These are phyloP conservation scores for Epinephelus awoara DNA, from an alignment of 2,797 vertebrate species.

Conservation along the genomic window DNA sequence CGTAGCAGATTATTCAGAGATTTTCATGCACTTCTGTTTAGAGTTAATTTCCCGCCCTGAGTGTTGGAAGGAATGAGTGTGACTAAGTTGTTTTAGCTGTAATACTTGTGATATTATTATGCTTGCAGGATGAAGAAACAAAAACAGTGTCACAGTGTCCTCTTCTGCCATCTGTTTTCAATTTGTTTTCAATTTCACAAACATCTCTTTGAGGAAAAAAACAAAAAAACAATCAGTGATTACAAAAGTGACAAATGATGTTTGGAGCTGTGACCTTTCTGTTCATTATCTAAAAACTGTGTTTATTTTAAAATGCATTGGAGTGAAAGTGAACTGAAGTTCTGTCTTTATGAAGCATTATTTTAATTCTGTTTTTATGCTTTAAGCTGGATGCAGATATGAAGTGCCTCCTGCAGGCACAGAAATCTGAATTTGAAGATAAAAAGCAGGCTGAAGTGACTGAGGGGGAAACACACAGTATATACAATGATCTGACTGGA, in stretches of 20 bases:
- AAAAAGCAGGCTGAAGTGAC: not conserved
- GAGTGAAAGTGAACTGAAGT: not conserved
- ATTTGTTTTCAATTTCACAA: conserved; percentile 23
- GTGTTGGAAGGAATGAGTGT: not conserved
- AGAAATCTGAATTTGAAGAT: not conserved
- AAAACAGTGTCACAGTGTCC: not conserved
- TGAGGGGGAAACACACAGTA: not conserved
- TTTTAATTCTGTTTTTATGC: not conserved
- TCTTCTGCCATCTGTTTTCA: conserved; percentile 28
- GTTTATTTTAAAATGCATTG: not conserved
- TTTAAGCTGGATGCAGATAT: not conserved
- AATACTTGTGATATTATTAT: conserved; percentile 1
- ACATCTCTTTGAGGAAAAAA: not conserved
- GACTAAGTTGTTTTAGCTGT: not conserved
- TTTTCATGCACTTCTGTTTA: not conserved
- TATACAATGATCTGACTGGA: not conserved
- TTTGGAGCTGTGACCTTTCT: conserved; percentile 13
- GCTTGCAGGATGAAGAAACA: not conserved
- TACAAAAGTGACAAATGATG: conserved; percentile 7
- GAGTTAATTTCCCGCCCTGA: not conserved
- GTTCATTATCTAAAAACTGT: not conserved
- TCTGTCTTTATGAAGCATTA: not conserved
- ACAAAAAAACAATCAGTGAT: not conserved
- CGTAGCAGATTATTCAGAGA: not conserved
- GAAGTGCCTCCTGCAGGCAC: not conserved